A percentile compares a stretch with the other conserved stretches of the same genome.
These are phyloP conservation scores for Drosophila dunni DNA, from an alignment of 1,140 invertebrate genomes.

Conservation along the genomic window DNA sequence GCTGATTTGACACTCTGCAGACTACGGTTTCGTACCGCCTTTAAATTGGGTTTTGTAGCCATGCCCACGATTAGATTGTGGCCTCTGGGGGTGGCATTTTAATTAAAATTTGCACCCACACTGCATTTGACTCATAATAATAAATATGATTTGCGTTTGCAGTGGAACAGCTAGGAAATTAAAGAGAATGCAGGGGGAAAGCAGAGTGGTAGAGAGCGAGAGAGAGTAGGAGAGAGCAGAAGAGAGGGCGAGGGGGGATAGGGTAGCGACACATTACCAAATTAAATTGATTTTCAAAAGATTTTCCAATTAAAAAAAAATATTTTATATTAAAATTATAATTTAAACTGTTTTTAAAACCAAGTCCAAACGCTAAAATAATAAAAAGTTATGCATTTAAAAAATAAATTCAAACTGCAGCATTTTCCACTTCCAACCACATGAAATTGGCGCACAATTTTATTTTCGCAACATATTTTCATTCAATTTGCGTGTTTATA, in stretches of 20 bases:
- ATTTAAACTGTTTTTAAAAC: too few relatives aligned
- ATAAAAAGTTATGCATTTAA: too few relatives aligned
- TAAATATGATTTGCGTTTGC: slow-evolving; percentile 49
- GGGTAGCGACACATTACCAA: too few relatives aligned
- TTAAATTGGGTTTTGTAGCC: slow-evolving; percentile 33
- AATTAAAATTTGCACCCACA: slow-evolving; percentile 47
- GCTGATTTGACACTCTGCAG: slow-evolving; percentile 41
- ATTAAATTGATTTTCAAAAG: too few relatives aligned
- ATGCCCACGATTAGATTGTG: slow-evolving; percentile 32
- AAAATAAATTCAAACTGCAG: slow-evolving; percentile 22
- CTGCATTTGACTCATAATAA: slow-evolving; percentile 47
- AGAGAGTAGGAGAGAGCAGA: neutral
- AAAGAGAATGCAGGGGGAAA: neutral
- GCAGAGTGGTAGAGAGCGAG: neutral
- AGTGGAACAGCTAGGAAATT: neutral
- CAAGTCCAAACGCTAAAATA: too few relatives aligned
- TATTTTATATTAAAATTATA: too few relatives aligned
- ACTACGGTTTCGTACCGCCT: neutral
- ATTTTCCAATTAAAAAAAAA: too few relatives aligned
- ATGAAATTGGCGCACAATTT: neutral
- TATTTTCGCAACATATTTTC: neutral
- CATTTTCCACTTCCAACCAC: neutral
- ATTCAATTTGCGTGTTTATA: slow-evolving; percentile 4
- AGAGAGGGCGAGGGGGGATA: too few relatives aligned
- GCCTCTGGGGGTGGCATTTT: slow-evolving; percentile 50